These are phyloP conservation scores for Laothoe populi DNA, from an alignment of 2,888 invertebrate genomes.

Conservation along the genomic window DNA sequence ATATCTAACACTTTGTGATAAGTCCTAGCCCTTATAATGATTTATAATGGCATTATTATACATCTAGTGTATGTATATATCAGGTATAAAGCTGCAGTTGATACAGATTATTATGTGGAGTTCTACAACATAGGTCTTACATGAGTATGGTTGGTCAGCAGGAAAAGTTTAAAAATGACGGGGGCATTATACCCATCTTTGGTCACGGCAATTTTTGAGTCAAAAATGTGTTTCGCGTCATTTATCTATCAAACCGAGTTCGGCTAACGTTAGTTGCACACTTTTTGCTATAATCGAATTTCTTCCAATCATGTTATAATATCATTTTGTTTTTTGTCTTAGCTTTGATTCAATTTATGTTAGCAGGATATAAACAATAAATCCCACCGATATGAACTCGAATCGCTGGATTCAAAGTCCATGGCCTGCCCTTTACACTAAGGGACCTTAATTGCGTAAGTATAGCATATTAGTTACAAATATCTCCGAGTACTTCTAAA, in stretches of 20 bases:
- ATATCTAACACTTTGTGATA: conserved; percentile 9
- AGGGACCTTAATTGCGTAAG: conserved; percentile 71
- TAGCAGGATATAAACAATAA: neutral
- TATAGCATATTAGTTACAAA: neutral
- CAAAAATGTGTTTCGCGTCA: neutral
- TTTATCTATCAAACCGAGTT: neutral
- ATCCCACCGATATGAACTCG: conserved; percentile 84
- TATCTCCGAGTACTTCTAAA: neutral
- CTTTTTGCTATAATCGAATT: neutral
- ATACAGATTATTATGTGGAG: no score
- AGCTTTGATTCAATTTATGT: neutral
- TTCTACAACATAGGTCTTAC: no score
- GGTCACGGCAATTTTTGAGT: conserved; percentile 2
- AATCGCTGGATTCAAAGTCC: conserved; percentile 85
- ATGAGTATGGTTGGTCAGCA: neutral
- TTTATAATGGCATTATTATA: neutral
- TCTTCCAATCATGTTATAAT: neutral
- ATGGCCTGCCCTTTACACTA: conserved; percentile 86
- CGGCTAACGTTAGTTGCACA: neutral
- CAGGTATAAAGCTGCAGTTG: neutral
- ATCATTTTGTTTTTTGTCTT: neutral
- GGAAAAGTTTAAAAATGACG: neutral
- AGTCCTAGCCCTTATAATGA: neutral
- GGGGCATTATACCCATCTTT: neutral
- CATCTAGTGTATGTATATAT: neutral